These are phyloP conservation scores for Mesocricetus auratus DNA, from an alignment of 2,113 vertebrate species.

Conservation along the genomic window DNA sequence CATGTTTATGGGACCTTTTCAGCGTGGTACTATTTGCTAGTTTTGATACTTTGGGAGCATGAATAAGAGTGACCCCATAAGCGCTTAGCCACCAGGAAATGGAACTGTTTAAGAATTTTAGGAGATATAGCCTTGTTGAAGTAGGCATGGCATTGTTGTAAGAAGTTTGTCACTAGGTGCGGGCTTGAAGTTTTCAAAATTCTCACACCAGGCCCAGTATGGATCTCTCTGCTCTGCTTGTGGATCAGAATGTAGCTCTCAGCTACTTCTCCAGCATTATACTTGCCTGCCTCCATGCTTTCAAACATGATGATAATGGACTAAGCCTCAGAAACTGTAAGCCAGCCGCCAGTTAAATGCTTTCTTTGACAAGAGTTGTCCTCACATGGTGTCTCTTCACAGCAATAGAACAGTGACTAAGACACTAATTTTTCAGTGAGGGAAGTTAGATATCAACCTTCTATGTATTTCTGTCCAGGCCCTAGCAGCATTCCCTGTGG, in stretches of 20 bases:
- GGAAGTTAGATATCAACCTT: neutral
- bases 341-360: neutral
- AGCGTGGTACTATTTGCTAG: neutral
- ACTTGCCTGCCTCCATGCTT: neutral
- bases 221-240: too few species aligned
- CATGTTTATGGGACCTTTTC: neutral
- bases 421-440: neutral
- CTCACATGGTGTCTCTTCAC: neutral
- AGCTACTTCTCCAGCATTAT: neutral
- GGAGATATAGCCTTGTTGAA: too few species aligned
- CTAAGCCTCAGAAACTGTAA: neutral
- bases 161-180: too few species aligned
- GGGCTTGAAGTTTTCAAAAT: too few species aligned
- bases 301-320: neutral
- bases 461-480: neutral
- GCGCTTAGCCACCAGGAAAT: neutral
- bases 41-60: neutral
- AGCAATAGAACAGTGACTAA: neutral
- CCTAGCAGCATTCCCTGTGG: neutral
- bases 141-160: too few species aligned
- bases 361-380: neutral
- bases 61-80: neutral
- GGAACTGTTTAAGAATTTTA: neutral
- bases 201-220: too few species aligned
- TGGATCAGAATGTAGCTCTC: neutral